Evolutionary conservation across 2,888 invertebrate species (phyloP), one percentile per base, ranked within the genome.

Genomic region (Noctua janthe): DNA sequence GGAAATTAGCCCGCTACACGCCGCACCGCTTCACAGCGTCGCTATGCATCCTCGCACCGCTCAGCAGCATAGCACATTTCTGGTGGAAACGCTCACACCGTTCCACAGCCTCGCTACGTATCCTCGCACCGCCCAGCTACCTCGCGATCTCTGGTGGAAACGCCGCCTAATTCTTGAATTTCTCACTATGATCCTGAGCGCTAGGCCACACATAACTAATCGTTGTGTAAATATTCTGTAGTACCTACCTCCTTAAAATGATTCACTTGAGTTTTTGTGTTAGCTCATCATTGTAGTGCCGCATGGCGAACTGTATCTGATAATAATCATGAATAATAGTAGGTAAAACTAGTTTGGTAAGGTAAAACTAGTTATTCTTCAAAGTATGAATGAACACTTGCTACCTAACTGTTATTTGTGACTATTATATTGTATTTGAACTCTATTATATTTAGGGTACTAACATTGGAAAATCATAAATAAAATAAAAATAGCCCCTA

Each of bases 231-330:
- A 5, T 43, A 67, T 20, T 13, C 3, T 4, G 13, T 51, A 20
- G 29, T 29, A 29, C 1, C 0, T 43, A 43, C 56, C 23, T 17
- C n/a, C 0, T 20, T 39, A 51, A 10, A 49, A 49, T 5, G n/a
- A 47, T 17, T 78, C 35, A 76, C 20, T 35, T 47, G 47, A 35
- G 66, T 67, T 76, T 71, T 76, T 76, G 54, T 6, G 29, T 13
- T 66, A 47, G 43, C 54, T 76, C 35, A 35, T 43, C 47, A n/a
- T 54, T 66, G n/a, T 64, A 23, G 29, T 51, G 51, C 29, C 11
- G 17, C 49, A 75, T 51, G 39, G 20, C 20, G 51, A 64, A 11
- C 23, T 51, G 64, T 43, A 51, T 43, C 29, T 29, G 43, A 13
- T 64, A 51, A 74, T 17, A 66, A 23, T 23, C 17, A 35, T 39